These are phyloP conservation scores for Centroberyx gerrardi DNA, from an alignment of 2,797 vertebrate genomes.

Conservation along the genomic window DNA sequence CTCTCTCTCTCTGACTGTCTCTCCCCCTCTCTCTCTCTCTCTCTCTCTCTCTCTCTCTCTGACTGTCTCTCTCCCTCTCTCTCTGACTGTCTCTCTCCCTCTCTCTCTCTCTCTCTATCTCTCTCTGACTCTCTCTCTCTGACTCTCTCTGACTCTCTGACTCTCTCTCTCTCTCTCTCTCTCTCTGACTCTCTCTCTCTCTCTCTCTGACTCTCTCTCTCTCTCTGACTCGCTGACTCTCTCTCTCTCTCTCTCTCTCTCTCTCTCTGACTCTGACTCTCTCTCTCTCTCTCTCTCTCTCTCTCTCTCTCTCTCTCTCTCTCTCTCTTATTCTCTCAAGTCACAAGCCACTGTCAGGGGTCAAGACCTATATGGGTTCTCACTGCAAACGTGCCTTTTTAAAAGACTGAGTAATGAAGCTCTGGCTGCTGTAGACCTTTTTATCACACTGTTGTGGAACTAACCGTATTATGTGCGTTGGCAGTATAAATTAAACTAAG, in stretches of 20 bases:
- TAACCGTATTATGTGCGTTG: constrained; percentile 26
- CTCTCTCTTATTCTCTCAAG: constrained; percentile 18
- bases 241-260: too few species aligned
- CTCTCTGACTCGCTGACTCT: neutral
- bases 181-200: neutral
- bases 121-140: too few species aligned
- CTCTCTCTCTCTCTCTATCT: constrained; percentile 4
- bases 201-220: too few species aligned
- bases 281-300: neutral
- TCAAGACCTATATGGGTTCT: constrained; percentile 26
- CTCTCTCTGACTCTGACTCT: too few species aligned
- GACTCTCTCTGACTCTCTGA: too few species aligned
- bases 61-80: too few species aligned
- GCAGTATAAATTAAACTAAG: neutral
- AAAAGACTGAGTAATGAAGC: neutral
- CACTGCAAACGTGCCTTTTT: constrained; percentile 32
- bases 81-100: neutral
- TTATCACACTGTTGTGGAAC: constrained; percentile 35
- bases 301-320: constrained; percentile 12
- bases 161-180: constrained; percentile 15
- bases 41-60: too few species aligned
- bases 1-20: too few species aligned
- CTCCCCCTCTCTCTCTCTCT: too few species aligned
- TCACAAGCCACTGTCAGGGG: constrained; percentile 11
- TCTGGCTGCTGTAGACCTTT: constrained; percentile 14